Evolutionary conservation across 1,140 invertebrate species (phyloP).

Genomic region (Gryllus bimaculatus): DNA sequence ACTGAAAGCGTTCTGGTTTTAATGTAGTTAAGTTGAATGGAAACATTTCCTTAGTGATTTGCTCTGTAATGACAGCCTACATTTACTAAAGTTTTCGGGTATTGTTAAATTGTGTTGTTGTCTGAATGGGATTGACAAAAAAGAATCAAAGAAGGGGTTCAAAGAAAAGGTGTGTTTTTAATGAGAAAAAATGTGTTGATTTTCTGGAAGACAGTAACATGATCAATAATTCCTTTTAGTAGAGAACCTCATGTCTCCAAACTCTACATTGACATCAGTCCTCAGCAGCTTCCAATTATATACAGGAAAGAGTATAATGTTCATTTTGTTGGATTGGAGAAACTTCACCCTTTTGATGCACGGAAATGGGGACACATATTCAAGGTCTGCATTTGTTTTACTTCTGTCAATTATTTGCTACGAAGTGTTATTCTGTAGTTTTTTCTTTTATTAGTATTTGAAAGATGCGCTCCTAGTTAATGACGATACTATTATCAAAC

Average conservation of each 20-base stretch:
- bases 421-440: neutral
- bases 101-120: too few species aligned
- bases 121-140: too few species aligned
- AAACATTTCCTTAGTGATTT: too few species aligned
- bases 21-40: too few species aligned
- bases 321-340: conserved; percentile 67
- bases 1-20: too few species aligned
- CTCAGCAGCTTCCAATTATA: conserved; percentile 49
- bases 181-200: neutral
- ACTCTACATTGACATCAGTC: conserved; percentile 7
- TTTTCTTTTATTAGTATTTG: conserved; percentile 41
- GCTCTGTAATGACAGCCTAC: too few species aligned
- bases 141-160: too few species aligned
- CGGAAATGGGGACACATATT: conserved; percentile 73
- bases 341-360: conserved; percentile 80
- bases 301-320: conserved; percentile 74
- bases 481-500: conserved; percentile 46
- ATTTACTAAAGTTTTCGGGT: too few species aligned
- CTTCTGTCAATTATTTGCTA: neutral
- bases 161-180: neutral
- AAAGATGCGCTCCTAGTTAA: conserved; percentile 42
- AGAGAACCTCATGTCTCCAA: conserved; percentile 10
- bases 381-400: conserved; percentile 40
- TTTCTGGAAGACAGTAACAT: neutral
- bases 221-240: neutral